These are phyloP conservation scores for Erithacus rubecula DNA, from an alignment of 2,797 vertebrate species.

Conservation along the genomic window DNA sequence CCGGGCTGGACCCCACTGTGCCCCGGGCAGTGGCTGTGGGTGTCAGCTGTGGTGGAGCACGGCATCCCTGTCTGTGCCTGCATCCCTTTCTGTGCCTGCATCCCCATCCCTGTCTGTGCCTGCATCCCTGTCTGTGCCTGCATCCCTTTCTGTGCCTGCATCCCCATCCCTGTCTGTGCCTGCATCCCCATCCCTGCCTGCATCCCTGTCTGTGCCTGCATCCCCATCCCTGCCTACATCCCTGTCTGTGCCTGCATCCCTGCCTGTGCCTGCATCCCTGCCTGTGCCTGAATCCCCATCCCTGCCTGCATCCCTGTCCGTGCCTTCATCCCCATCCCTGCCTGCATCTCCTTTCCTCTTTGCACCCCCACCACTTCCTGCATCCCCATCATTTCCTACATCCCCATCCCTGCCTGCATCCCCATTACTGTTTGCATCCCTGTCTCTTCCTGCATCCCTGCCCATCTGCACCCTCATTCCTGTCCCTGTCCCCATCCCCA, in stretches of 20 bases:
- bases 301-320: no score
- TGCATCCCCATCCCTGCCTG: background rate
- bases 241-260: no score
- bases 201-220: no score
- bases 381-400: fast-evolving
- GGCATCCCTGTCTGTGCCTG: no score
- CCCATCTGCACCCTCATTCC: no score
- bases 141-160: no score
- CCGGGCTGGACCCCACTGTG: background rate
- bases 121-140: background rate
- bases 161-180: background rate
- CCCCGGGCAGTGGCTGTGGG: fast-evolving
- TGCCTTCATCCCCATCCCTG: no score
- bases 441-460: fast-evolving
- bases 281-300: no score
- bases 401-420: no score
- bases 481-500: no score
- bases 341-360: background rate
- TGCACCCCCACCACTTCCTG: background rate
- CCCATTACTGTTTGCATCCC: no score
- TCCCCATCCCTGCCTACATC: background rate
- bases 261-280: fast-evolving
- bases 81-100: background rate
- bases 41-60: background rate
- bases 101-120: background rate